Base-by-base conservation (phyloP, 2,797 vertebrate species). In the Megaceryle alcyon region DNA sequence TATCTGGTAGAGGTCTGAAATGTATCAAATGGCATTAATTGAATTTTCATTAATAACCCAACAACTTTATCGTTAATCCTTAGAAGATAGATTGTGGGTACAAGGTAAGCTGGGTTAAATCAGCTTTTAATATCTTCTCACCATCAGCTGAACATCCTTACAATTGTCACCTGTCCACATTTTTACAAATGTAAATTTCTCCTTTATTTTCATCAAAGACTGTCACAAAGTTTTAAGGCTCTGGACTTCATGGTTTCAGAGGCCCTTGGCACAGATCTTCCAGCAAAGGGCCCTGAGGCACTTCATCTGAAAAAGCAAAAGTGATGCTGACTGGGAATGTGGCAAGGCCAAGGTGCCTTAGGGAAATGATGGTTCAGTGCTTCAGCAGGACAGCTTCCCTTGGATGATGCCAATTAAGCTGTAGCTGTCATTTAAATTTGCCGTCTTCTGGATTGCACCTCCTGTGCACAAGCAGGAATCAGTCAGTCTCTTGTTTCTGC, bases 351-450 rank as follows among this genome's bases (percentile, higher is more conserved):
- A 71, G 82, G 79, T 82, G 89, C 91, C 88, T 53, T 83, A 21
- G 88, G 94, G 90, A 95, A 46, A 73, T 41, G 85, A 79, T 91
- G 91, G 88, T 89, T 97, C 84, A 95, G 79, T 94, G 90, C 87
- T 90, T 94, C 79, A 49, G 70, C 64, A 85, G 87, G 92, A 68
- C 87, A 91, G 82, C 63, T 88, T 91, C 60, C 71, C 57, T 82
- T 82, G 84, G 75, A 90, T 95, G 92, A 76, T 89, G 88, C 94
- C 96, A 96, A 92, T 95, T 95, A 96, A 96, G 92, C 96, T 91
- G 87, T 96, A 96, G 94, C 95, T 97, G 96, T 96, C 94, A 91
- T 91, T 94, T 92, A 76, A 72, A 91, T 85, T 66, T 88, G 76
- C 89, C 78, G 60, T 94, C 82, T 94, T 86, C 66, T 87, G 79